Conservation (phyloP, 2,888 invertebrate species). For the Alloplasta piceator region DNA sequence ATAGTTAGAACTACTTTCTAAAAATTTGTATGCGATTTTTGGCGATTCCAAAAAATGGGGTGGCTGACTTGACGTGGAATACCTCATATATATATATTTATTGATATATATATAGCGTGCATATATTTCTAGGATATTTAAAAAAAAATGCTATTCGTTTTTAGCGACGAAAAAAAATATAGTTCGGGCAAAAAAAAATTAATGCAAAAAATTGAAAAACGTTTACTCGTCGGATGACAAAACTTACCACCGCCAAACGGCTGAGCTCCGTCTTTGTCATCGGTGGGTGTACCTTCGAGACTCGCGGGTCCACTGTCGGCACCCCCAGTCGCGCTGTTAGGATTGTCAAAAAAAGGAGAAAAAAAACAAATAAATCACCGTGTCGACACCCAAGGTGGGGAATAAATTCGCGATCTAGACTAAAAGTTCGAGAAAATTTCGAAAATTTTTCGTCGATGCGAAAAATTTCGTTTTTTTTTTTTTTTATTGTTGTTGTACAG, state of each 20-base stretch:
- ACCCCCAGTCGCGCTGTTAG: conserved; percentile 92
- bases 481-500: conserved; percentile 48
- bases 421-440: conserved; percentile 2
- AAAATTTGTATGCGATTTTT: no score
- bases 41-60: no score
- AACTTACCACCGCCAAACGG: conserved; percentile 89
- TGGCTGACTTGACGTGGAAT: no score
- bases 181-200: no score
- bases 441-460: neutral
- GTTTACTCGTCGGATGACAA: conserved; percentile 11
- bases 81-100: no score
- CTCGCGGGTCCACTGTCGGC: conserved; percentile 94
- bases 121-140: neutral
- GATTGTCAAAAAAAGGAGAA: conserved; percentile 20
- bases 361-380: conserved; percentile 27
- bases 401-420: conserved; percentile 46
- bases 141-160: neutral
- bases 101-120: no score
- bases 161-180: no score
- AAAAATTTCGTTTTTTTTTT: neutral
- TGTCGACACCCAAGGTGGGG: conserved; percentile 29
- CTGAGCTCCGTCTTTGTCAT: conserved; percentile 90
- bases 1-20: no score
- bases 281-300: conserved; percentile 90
- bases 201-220: no score